phyloP scores from a whole-genome alignment of 2,113 vertebrate species.

The Muscicapa adusta region DNA sequence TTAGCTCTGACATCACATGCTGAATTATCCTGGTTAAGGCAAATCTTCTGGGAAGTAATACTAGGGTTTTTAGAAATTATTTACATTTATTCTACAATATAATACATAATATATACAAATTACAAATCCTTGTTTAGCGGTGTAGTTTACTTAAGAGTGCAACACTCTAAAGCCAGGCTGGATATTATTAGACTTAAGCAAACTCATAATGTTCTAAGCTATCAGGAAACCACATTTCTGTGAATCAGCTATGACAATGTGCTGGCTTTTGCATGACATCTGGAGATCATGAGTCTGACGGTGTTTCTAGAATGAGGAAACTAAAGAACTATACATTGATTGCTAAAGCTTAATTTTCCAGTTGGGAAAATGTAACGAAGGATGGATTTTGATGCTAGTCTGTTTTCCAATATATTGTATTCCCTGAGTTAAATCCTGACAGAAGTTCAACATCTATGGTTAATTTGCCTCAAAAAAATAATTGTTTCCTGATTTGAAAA shows the following conservation, averaged over 20 bases:
- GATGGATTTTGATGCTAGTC: background rate
- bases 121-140: background rate
- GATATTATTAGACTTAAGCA: background rate
- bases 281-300: background rate
- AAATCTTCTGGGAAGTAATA: background rate
- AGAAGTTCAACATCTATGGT: background rate
- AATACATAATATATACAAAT: background rate
- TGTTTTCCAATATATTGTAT: background rate
- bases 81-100: background rate
- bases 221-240: background rate
- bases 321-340: background rate
- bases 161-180: background rate
- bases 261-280: background rate
- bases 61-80: background rate
- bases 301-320: background rate
- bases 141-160: background rate
- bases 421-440: background rate
- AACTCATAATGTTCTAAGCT: background rate
- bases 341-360: background rate
- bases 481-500: background rate
- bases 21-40: background rate
- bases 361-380: background rate
- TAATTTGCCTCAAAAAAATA: background rate
- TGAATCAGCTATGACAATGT: background rate
- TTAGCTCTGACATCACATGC: background rate